Percentiles rank a stretch among this genome's conserved stretches.
Evolutionary conservation across 2,888 invertebrate species (phyloP).

Genomic region (Pachydiplax longipennis): DNA sequence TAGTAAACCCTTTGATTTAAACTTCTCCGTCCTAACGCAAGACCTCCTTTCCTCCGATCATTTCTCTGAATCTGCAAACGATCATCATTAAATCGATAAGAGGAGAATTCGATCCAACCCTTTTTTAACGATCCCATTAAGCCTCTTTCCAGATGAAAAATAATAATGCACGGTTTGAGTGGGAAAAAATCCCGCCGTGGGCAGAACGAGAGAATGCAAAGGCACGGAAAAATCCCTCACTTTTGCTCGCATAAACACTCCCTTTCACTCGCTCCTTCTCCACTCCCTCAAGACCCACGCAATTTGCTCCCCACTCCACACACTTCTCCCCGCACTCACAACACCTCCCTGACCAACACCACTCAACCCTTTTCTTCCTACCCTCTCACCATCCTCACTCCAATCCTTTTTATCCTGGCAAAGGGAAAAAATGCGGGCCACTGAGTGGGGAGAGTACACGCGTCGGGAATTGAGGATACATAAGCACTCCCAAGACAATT

Average conservation of each 20-base stretch:
- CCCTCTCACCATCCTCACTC: not conserved
- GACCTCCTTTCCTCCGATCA: no score
- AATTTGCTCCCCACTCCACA: not conserved
- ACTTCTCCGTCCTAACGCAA: no score
- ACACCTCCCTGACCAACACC: not conserved
- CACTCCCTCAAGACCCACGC: not conserved
- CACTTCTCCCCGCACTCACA: not conserved
- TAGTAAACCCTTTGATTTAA: no score
- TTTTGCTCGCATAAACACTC: slow-evolving; percentile 18
- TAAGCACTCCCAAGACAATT: slow-evolving; percentile 24
- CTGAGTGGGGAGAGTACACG: not conserved
- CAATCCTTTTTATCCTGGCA: not conserved
- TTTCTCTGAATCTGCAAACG: no score
- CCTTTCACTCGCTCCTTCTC: not conserved
- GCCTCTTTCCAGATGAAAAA: no score
- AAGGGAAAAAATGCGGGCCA: not conserved
- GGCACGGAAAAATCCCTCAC: not conserved
- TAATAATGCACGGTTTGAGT: no score
- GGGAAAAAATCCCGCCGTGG: no score
- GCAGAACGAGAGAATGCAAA: not conserved
- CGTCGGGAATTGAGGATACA: not conserved
- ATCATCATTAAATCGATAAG: no score
- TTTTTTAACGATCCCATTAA: no score
- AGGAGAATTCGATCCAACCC: no score
- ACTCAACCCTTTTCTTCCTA: slow-evolving; percentile 6